Evolutionary conservation across 2,113 vertebrate genomes (phyloP), one percentile per base, ranked within the genome.

Genomic region (Genyomyrus donnyi): DNA sequence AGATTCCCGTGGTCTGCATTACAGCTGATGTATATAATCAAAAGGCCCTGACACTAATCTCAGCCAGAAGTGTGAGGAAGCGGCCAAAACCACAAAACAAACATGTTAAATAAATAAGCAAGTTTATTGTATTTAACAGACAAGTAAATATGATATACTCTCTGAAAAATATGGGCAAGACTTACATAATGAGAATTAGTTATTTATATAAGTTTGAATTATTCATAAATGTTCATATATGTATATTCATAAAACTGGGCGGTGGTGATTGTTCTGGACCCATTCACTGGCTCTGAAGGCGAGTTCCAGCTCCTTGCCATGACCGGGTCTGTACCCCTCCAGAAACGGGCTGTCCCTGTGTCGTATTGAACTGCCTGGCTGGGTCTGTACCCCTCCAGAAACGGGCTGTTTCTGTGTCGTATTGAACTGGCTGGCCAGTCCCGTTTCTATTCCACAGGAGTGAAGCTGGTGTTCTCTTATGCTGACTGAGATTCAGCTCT

Each of bases 1-100:
- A 27, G 74, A 89, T 93, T 52, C 87, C 50, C 49, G 62, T 35
- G 39, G 35, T 80, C 46, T 52, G 50, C 53, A 39, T 89, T 90
- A 88, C 50, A 56, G 86, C 58, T 91, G 83, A 88, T 88, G 90
- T 89, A 39, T 48, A 56, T 85, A 10, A 21, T 70, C 24, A 66
- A 24, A 42, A 66, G 3, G 19, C 70, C 24, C 10, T 48, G 27
- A 88, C 53, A 53, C 45, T 52, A 77, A 74, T 88, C 58, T 52
- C 27, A 45, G 58, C 21, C 66, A 77, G 62, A 77, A 74, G 31
- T 39, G 19, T 74, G 24, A 27, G 24, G 24, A 58, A 21, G 21
- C 21, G 1, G n/a, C n/a, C 62, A 66, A 66, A 66, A 70, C 62
- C 62, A 13, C 48, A n/a, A 88, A 62, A 39, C 56, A 46, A 88